Conservation (phyloP, 2,113 vertebrate genomes). For the Vicugna pacos region DNA sequence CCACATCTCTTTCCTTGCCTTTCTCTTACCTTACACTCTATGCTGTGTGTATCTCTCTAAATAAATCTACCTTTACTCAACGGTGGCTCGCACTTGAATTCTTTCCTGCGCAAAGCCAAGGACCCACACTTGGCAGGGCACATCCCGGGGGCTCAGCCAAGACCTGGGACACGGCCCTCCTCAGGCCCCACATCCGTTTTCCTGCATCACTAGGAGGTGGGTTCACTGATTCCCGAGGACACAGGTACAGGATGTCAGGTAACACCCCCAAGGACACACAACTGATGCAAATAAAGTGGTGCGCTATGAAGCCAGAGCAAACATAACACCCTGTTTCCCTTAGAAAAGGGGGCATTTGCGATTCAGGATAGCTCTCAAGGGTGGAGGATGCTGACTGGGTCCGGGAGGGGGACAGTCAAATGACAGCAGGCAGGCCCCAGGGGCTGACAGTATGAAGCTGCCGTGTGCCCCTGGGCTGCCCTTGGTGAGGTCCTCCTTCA, state of each 20-base stretch:
- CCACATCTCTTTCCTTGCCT: too few relatives aligned
- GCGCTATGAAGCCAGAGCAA: not conserved
- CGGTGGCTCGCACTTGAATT: too few relatives aligned
- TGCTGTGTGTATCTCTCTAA: too few relatives aligned
- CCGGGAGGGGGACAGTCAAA: not conserved
- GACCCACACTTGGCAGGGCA: too few relatives aligned
- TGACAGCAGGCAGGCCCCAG: not conserved
- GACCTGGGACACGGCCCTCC: too few relatives aligned
- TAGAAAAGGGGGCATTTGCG: not conserved
- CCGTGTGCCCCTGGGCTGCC: not conserved
- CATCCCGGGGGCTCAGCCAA: too few relatives aligned
- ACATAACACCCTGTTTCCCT: not conserved
- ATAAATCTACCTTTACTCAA: too few relatives aligned
- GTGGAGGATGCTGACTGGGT: not conserved
- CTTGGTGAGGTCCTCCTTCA: not conserved
- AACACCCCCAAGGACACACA: not conserved
- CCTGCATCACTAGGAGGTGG: not conserved
- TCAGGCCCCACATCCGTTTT: too few relatives aligned
- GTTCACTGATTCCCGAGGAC: not conserved
- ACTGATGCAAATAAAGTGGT: not conserved
- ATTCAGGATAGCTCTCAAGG: not conserved
- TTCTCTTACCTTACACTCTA: too few relatives aligned
- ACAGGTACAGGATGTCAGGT: not conserved
- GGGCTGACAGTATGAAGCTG: not conserved
- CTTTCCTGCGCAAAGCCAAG: too few relatives aligned